Evolutionary conservation across 2,888 invertebrate species (phyloP).

Genomic region (Adelognathus sp.): DNA sequence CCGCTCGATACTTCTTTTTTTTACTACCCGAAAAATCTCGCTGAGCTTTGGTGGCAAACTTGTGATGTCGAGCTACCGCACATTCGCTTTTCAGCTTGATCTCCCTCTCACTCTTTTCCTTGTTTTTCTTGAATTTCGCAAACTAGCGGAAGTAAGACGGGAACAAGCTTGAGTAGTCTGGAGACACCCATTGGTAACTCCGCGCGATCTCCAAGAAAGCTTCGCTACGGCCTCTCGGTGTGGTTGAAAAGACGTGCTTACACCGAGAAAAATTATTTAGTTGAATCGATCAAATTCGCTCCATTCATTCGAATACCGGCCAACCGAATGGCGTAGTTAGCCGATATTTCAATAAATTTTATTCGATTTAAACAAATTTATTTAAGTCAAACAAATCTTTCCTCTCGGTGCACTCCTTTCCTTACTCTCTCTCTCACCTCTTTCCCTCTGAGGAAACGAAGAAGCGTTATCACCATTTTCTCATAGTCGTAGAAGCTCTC

Average conservation of each 20-base stretch:
- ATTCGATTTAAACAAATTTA: too few relatives aligned
- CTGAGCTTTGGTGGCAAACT: neutral
- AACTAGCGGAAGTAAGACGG: too few relatives aligned
- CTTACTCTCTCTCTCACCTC: neutral
- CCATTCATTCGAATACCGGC: too few relatives aligned
- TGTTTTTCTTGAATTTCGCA: neutral
- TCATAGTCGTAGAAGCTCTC: neutral
- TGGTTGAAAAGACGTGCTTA: neutral
- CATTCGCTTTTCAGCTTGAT: constrained; percentile 36
- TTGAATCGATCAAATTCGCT: too few relatives aligned
- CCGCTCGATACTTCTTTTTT: constrained; percentile 20
- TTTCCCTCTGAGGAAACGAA: neutral
- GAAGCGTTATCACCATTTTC: constrained; percentile 14
- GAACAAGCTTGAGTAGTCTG: constrained; percentile 6
- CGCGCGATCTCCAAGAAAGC: neutral
- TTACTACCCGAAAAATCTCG: constrained; percentile 37
- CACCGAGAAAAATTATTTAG: too few relatives aligned
- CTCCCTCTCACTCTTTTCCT: constrained; percentile 27
- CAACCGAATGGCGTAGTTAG: too few relatives aligned
- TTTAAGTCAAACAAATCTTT: too few relatives aligned
- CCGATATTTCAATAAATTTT: too few relatives aligned
- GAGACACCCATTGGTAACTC: constrained; percentile 20
- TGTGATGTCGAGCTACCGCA: constrained; percentile 15
- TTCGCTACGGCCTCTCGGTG: constrained; percentile 18
- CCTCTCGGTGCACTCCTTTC: too few relatives aligned